Evolutionary conservation across 2,888 invertebrate genomes (phyloP), one percentile per base, ranked within the genome.

Genomic region (Chrysolina oricalcia): DNA sequence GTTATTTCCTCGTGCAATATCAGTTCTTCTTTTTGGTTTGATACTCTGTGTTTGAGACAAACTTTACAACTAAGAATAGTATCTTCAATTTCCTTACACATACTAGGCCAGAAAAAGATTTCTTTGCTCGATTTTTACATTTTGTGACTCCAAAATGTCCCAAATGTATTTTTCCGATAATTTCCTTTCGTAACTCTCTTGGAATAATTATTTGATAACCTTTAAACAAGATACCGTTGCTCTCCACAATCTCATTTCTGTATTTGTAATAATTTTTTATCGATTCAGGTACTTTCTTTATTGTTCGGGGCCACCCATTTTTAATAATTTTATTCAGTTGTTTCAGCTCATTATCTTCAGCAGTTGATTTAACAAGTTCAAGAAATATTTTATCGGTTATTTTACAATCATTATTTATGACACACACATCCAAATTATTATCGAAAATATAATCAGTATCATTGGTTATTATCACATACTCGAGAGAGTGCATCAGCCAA

Each of bases 41-140:
- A 73, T 15, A 27, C 27, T 19, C 46, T n/a, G 59, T 74, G 64
- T 68, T 63, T 76, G 27, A 56, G 40, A 70, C 80, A 78, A 41
- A 68, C 64, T 59, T 21, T 27, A 56, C 80, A 80, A 62, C 15
- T 62, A 17, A 13, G 2, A 23, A 79, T 69, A 27, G 21, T 23
- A 15, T 75, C 50, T 72, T 74, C 74, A n/a, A 79, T 79, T 66
- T 56, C 15, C 27, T 72, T 74, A 43, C 46, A 70, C 63, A 80
- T 80, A 5, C 41, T 67, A 5, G 78, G 78, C 77, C 80, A 80
- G 65, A 63, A 78, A 62, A 80, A 46, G 64, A 35, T 64, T 71
- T 68, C 46, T 70, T 67, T 21, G 78, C 78, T 48, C 70, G 48
- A 43, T 68, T 70, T 66, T 70, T 67, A 56, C 74, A 78, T 70